These are phyloP conservation scores for Campoplex capitator DNA, from an alignment of 2,888 invertebrate species.

Conservation along the genomic window DNA sequence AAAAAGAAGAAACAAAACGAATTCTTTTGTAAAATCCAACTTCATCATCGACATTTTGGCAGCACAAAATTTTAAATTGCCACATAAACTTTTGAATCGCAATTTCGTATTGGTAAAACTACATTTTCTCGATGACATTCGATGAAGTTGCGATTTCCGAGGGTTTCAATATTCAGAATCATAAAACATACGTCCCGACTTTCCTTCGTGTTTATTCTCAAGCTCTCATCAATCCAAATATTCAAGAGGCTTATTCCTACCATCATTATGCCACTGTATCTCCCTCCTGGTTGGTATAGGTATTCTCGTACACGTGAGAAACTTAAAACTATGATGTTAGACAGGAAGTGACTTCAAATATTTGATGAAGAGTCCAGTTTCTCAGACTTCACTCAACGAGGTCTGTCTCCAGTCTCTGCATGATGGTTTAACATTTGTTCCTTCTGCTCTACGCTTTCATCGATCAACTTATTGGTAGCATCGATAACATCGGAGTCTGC, in stretches of 20 bases:
- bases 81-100: background rate
- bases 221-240: constrained; percentile 38
- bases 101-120: background rate
- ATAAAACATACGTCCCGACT: background rate
- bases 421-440: constrained; percentile 65
- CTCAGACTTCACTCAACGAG: constrained; percentile 50
- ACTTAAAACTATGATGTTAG: constrained; percentile 56
- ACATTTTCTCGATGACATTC: background rate
- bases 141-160: background rate
- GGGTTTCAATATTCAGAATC: background rate
- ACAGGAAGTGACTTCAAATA: constrained; percentile 80
- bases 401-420: constrained; percentile 47
- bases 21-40: background rate
- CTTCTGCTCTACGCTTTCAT: background rate
- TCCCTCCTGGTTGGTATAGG: constrained; percentile 18
- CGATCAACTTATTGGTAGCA: constrained; percentile 6
- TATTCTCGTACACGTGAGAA: constrained; percentile 62
- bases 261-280: constrained; percentile 3
- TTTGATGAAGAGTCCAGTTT: constrained; percentile 73
- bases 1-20: background rate
- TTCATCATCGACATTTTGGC: background rate
- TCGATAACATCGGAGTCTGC: constrained; percentile 25
- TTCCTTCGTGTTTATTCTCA: constrained; percentile 27
- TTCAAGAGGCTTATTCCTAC: constrained; percentile 32
- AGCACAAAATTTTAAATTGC: background rate